Evolutionary conservation across 2,888 invertebrate genomes (phyloP).

Genomic region (Ligdia adustata): DNA sequence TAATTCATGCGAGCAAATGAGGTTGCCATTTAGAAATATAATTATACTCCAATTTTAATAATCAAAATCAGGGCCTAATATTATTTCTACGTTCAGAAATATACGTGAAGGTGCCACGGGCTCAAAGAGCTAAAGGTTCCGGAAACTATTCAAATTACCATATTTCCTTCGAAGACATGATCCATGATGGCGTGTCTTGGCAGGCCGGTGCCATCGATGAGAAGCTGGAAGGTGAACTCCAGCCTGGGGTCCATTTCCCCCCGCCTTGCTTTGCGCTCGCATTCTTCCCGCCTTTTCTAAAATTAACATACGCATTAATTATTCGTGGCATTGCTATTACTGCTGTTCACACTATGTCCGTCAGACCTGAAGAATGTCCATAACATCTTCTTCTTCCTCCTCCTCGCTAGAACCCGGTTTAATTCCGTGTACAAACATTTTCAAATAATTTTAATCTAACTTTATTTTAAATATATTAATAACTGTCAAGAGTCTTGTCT

Average conservation of each 20-base stretch:
- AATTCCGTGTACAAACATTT: constrained; percentile 85
- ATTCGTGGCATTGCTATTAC: neutral
- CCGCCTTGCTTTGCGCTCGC: constrained; percentile 94
- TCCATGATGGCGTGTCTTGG: constrained; percentile 94
- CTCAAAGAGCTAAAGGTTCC: too few species aligned
- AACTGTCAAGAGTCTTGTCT: neutral
- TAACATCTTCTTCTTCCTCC: constrained; percentile 84
- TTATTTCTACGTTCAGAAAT: too few species aligned
- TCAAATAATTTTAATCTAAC: neutral
- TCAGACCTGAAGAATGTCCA: constrained; percentile 76
- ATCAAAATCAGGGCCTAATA: too few species aligned
- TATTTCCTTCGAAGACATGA: constrained; percentile 94
- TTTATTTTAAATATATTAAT: neutral
- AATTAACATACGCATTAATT: constrained; percentile 28
- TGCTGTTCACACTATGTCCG: constrained; percentile 24
- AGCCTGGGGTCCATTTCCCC: constrained; percentile 96
- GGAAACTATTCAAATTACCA: too few species aligned
- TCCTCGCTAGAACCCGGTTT: constrained; percentile 83
- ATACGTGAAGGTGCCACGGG: too few species aligned
- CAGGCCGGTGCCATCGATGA: constrained; percentile 92
- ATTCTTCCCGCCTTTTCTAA: constrained; percentile 92
- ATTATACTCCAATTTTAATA: too few species aligned
- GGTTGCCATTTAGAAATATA: too few species aligned
- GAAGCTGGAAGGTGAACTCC: constrained; percentile 95
- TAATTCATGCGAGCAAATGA: too few species aligned